Conservation (phyloP, 2,888 invertebrate genomes). For the Drosophila kokeensis region DNA sequence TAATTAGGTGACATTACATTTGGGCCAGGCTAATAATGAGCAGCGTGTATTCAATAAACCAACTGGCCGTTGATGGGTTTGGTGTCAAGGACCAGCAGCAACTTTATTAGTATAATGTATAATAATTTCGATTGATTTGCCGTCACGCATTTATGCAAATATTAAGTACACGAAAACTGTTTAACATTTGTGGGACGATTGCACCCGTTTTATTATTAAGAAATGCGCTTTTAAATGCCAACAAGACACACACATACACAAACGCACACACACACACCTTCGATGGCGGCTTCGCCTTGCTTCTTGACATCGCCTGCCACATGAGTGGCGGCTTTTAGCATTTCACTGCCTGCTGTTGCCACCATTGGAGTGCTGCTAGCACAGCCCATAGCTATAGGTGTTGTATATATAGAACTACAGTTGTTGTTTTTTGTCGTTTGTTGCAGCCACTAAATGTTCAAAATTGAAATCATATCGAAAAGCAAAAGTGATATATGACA, state of each 20-base stretch:
- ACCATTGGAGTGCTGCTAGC: constrained; percentile 83
- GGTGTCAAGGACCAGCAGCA: constrained; percentile 25
- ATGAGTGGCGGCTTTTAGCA: constrained; percentile 82
- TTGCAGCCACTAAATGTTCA: constrained; percentile 21
- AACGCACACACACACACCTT: constrained; percentile 64
- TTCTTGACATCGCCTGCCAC: constrained; percentile 77
- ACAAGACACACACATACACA: constrained; percentile 47
- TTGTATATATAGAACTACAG: constrained; percentile 28
- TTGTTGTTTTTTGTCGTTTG: not conserved
- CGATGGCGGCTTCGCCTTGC: constrained; percentile 76
- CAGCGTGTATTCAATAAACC: not conserved
- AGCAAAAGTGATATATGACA: constrained; percentile 11
- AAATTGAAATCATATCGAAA: constrained; percentile 53
- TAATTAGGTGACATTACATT: constrained; percentile 38
- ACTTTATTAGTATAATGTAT: constrained; percentile 22
- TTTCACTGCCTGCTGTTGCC: constrained; percentile 83
- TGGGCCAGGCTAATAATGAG: constrained; percentile 28
- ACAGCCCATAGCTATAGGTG: constrained; percentile 76
- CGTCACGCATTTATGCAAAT: constrained; percentile 26
- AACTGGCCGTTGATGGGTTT: constrained; percentile 3
- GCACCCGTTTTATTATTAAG: constrained; percentile 13
- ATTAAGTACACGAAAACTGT: constrained; percentile 46
- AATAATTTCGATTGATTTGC: constrained; percentile 45
- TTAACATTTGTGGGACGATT: constrained; percentile 16
- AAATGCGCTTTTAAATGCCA: constrained; percentile 60